These are phyloP conservation scores for Ennomos fuscantarius DNA, from an alignment of 2,888 invertebrate genomes.

Conservation along the genomic window DNA sequence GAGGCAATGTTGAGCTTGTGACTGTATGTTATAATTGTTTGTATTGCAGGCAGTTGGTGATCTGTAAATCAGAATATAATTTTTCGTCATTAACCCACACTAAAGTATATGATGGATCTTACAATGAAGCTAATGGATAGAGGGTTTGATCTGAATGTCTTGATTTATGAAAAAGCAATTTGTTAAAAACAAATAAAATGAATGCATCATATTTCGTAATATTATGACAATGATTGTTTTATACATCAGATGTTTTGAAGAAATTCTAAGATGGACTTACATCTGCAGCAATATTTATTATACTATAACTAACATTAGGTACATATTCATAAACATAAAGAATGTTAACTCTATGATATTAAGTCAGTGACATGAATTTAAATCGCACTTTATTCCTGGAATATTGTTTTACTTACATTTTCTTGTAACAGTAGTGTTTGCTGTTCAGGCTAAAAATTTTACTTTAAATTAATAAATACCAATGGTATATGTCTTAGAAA, in stretches of 20 bases:
- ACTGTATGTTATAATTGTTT: constrained; percentile 67
- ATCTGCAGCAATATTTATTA: constrained; percentile 19
- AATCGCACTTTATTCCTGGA: constrained; percentile 14
- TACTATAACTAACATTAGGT: constrained; percentile 3
- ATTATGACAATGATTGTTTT: constrained; percentile 7
- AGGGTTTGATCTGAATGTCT: constrained; percentile 28
- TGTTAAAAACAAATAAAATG: constrained; percentile 9
- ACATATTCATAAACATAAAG: constrained; percentile 4
- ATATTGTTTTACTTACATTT: constrained; percentile 42
- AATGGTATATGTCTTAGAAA: constrained; percentile 61
- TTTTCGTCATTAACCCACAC: constrained; percentile 61
- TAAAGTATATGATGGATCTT: constrained; percentile 69
- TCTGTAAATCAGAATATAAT: constrained; percentile 73
- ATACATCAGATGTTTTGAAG: constrained; percentile 16
- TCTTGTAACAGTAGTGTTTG: constrained; percentile 54
- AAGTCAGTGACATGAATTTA: constrained; percentile 26
- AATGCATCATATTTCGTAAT: constrained; percentile 1
- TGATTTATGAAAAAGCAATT: constrained; percentile 35
- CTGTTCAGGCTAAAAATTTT: constrained; percentile 35
- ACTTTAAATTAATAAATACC: constrained; percentile 41
- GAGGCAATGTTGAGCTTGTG: constrained; percentile 19
- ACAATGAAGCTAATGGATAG: constrained; percentile 59
- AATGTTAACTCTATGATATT: constrained; percentile 10
- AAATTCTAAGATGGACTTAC: constrained; percentile 11
- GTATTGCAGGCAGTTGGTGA: constrained; percentile 84